Evolutionary conservation across 1,140 invertebrate genomes (phyloP).

Genomic region (Lasioglossum baleicum): DNA sequence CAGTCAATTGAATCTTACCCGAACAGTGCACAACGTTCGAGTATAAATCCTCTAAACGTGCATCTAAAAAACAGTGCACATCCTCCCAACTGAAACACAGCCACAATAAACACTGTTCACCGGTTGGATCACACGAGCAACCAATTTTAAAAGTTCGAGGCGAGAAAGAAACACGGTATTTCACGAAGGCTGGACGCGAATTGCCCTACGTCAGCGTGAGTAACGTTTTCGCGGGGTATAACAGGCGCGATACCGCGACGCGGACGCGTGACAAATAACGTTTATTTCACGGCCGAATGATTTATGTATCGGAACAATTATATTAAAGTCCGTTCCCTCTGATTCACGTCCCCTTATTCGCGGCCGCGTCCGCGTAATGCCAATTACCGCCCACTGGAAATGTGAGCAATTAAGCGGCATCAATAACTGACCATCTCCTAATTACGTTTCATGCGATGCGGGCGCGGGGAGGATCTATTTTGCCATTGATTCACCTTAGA

Average conservation of each 20-base stretch:
- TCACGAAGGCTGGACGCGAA: neutral
- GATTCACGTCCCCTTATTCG: conserved; percentile 42
- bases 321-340: conserved; percentile 42
- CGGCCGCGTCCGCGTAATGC: conserved; percentile 28
- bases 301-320: conserved; percentile 47
- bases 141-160: neutral
- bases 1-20: no score
- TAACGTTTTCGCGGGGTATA: neutral
- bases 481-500: neutral
- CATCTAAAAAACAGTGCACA: neutral
- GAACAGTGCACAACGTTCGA: no score
- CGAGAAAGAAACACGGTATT: neutral
- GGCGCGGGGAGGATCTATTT: conserved; percentile 46
- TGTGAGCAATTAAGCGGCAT: conserved; percentile 53
- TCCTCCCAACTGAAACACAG: neutral
- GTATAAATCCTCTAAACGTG: neutral
- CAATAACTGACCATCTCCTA: conserved; percentile 51
- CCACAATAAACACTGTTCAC: neutral
- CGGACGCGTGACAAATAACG: conserved; percentile 1
- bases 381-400: conserved; percentile 44
- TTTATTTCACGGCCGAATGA: conserved; percentile 49
- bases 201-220: neutral
- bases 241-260: neutral
- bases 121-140: neutral
- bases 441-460: conserved; percentile 51